Evolutionary conservation across 2,113 vertebrate species (phyloP).

Genomic region (Anseranas semipalmata): DNA sequence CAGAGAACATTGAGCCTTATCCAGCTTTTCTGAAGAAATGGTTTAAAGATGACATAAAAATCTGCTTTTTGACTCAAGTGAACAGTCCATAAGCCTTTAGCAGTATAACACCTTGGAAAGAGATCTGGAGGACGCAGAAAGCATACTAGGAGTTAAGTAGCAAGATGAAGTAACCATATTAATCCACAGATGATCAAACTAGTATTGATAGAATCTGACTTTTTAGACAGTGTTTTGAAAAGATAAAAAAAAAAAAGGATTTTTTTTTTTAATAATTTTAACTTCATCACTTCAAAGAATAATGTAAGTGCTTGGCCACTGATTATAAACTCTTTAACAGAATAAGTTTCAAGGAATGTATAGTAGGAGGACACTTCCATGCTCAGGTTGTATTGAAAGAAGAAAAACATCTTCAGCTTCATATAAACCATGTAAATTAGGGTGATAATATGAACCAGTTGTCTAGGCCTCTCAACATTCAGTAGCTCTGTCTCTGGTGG

Average conservation of each 20-base stretch:
- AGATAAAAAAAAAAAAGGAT: background rate
- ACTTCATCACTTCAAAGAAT: background rate
- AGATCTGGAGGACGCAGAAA: background rate
- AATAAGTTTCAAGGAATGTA: background rate
- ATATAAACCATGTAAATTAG: background rate
- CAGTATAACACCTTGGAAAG: background rate
- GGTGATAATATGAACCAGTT: background rate
- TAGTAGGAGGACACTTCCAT: background rate
- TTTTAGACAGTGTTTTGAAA: background rate
- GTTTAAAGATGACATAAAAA: background rate
- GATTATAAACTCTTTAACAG: background rate
- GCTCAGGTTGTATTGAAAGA: background rate
- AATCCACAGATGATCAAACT: background rate
- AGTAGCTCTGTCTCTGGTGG: background rate
- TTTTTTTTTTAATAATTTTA: background rate
- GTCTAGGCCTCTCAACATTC: background rate
- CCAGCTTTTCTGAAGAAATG: background rate
- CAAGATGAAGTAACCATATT: background rate
- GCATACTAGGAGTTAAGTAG: background rate
- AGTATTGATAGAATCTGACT: background rate
- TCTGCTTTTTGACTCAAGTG: background rate
- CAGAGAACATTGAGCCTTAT: background rate
- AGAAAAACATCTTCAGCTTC: background rate
- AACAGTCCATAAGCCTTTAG: background rate
- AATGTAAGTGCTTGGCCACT: rapidly evolving